phyloP scores from a whole-genome alignment of 2,113 vertebrate genomes.

The Grallaria varia region DNA sequence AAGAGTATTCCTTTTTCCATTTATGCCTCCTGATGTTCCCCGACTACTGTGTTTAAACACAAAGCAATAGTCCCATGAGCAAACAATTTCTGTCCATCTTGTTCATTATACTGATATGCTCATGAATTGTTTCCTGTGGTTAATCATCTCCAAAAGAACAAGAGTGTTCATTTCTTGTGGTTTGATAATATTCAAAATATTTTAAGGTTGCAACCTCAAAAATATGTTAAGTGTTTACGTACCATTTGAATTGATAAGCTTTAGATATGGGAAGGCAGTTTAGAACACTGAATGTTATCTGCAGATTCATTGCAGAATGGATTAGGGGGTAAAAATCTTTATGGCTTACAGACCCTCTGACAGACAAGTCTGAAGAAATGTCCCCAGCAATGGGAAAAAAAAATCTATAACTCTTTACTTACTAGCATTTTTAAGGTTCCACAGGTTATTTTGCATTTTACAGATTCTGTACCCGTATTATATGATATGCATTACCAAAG shows the following conservation, averaged over 20 bases:
- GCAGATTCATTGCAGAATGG: neutral
- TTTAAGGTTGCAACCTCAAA: neutral
- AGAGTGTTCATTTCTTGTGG: neutral
- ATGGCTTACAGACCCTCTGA: neutral
- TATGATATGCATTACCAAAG: neutral
- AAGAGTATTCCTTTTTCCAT: neutral
- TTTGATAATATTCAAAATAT: neutral
- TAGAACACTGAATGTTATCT: neutral
- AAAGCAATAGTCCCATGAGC: neutral
- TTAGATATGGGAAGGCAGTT: neutral
- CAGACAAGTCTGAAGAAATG: neutral
- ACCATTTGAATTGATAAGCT: neutral
- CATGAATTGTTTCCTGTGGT: neutral
- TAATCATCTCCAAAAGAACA: neutral
- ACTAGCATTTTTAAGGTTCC: neutral
- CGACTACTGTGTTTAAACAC: neutral
- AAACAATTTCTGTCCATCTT: neutral
- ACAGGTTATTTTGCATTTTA: neutral
- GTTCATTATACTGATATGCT: neutral
- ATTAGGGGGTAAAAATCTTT: neutral
- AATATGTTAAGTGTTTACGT: neutral
- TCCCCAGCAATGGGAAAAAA: neutral
- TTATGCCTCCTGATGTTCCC: neutral
- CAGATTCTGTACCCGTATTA: neutral
- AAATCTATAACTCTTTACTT: rapidly evolving